A percentile compares a stretch with the other conserved stretches of the same genome.
These are phyloP conservation scores for Athetis lepigone DNA, from an alignment of 2,888 invertebrate species.

Conservation along the genomic window DNA sequence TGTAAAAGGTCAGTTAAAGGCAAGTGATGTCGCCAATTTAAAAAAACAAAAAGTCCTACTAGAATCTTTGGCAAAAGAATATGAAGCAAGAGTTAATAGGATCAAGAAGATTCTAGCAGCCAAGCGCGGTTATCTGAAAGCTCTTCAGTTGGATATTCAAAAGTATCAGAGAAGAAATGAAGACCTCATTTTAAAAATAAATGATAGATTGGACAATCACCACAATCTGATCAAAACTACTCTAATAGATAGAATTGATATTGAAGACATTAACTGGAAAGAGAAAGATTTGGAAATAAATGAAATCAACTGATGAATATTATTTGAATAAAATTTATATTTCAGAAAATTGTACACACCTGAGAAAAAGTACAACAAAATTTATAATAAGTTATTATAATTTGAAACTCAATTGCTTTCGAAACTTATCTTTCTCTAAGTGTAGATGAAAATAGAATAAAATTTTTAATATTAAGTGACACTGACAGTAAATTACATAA, in stretches of 20 bases:
- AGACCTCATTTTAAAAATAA: slow-evolving; percentile 76
- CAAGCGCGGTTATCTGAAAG: slow-evolving; percentile 84
- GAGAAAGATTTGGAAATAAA: slow-evolving; percentile 74
- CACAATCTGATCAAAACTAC: slow-evolving; percentile 70
- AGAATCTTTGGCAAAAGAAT: slow-evolving; percentile 82
- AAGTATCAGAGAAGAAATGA: slow-evolving; percentile 87
- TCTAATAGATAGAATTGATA: slow-evolving; percentile 65
- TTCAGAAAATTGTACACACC: slow-evolving; percentile 90
- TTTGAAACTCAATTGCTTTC: slow-evolving; percentile 80
- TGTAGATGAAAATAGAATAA: slow-evolving; percentile 85
- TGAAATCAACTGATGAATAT: slow-evolving; percentile 76
- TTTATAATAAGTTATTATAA: slow-evolving; percentile 77
- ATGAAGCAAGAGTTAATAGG: slow-evolving; percentile 80
- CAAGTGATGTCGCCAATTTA: slow-evolving; percentile 80
- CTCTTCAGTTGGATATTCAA: slow-evolving; percentile 83
- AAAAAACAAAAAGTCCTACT: slow-evolving; percentile 81
- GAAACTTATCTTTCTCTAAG: slow-evolving; percentile 79
- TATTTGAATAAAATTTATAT: slow-evolving; percentile 89
- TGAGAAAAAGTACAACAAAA: slow-evolving; percentile 89
- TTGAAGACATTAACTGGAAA: slow-evolving; percentile 75
- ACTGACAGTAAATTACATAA: slow-evolving; percentile 77
- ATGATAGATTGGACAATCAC: slow-evolving; percentile 78
- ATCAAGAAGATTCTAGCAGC: slow-evolving; percentile 81
- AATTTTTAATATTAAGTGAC: slow-evolving; percentile 78
- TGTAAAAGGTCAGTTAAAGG: slow-evolving; percentile 81